These are phyloP conservation scores for Delphinapterus leucas DNA, from an alignment of 2,113 vertebrate genomes.

Conservation along the genomic window DNA sequence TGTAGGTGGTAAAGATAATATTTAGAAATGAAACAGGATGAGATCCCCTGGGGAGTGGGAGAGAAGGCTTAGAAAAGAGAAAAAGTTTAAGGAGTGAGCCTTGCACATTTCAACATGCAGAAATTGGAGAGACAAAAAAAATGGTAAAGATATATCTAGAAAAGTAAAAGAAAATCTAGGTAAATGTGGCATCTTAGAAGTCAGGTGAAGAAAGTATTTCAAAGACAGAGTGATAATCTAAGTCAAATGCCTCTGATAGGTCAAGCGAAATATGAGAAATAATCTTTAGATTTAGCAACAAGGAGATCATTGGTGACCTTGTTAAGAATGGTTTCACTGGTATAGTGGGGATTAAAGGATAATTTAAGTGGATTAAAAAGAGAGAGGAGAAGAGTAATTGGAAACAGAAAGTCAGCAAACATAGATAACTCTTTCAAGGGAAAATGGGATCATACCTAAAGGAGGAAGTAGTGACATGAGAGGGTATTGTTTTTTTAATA, in stretches of 20 bases:
- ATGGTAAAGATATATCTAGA: background rate
- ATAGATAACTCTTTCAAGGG: background rate
- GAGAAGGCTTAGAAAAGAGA: background rate
- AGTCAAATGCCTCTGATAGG: background rate
- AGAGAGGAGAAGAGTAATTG: background rate
- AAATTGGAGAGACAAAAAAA: background rate
- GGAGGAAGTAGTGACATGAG: background rate
- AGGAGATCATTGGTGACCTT: background rate
- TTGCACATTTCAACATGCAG: background rate
- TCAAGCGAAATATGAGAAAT: background rate
- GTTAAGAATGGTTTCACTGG: background rate
- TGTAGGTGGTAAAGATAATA: background rate
- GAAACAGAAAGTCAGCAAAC: background rate
- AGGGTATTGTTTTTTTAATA: background rate
- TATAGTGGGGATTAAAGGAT: background rate
- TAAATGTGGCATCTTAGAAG: background rate
- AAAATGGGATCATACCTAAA: background rate
- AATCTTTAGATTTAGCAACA: background rate
- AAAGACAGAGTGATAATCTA: background rate
- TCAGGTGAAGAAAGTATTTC: background rate
- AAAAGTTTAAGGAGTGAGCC: background rate
- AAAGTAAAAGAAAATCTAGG: background rate
- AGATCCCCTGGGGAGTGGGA: background rate
- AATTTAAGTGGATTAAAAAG: background rate
- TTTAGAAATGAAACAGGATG: background rate